Base-by-base conservation (phyloP, 2,888 invertebrate genomes). In the Lacanobia oleracea region DNA sequence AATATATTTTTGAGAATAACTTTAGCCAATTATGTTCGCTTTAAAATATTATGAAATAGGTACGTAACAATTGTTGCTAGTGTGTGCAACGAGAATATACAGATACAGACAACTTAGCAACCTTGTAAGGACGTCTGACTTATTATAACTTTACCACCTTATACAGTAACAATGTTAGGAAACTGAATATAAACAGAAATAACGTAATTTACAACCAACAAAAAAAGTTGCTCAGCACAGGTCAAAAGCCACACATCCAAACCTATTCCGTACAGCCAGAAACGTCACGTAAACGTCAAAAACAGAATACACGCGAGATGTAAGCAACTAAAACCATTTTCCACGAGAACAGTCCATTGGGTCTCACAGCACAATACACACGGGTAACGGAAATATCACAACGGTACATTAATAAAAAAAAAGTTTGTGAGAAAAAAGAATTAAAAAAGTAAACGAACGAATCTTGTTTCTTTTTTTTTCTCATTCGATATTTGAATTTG, bases 311-410 rank as follows among this genome's bases (percentile, higher is more conserved):
- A 86, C 80, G 77, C 81, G 82, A 81, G 71, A 75, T 85, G 77
- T 62, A 62, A 84, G 84, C 81, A 80, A 76, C 77, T 83, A 84
- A 86, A 86, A 88, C 68, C 72, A 82, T 85, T 85, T 89, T 89
- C 87, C 90, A 89, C 83, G 85, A 86, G 84, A 88, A 85, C 87
- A 83, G 86, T 87, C 90, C 91, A 91, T 89, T 87, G 82, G 85
- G 88, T 90, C 89, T 87, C 93, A 93, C 92, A 92, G 83, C 90
- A 90, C 91, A 92, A 91, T 90, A 90, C 91, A 91, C 91, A 89
- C 91, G 86, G 88, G 77, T 91, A 93, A 93, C 93, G 90, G 91
- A 78, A 86, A 88, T 86, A 86, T 86, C 77, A 76, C 88, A 92
- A 90, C 91, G 92, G 91, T 91, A 91, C 87, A 83, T 68, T 73